Base-by-base conservation (phyloP, 2,797 vertebrate genomes). In the Molossus molossus region DNA sequence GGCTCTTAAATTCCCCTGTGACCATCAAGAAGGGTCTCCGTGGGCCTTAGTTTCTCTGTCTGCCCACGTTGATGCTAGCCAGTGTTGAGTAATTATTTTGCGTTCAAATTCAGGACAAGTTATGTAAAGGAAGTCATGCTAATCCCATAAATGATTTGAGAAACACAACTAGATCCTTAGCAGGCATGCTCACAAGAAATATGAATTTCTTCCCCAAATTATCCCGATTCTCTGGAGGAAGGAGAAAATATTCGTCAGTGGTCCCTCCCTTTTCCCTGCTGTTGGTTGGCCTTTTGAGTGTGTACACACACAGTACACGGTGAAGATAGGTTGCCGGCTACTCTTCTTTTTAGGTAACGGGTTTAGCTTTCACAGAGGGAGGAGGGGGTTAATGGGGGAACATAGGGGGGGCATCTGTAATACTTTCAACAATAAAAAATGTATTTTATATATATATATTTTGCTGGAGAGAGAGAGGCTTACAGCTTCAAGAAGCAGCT, bases 251-350 rank as follows among this genome's bases (percentile, higher is more conserved):
- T 5, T 25, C 2, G 21, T 33, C 21, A 7, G 6, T 3, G 6
- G 50, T 60, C 2, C 21, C 37, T 17, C 45, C n/a, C 40, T 17
- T 70, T 2, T 6, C n/a, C 7, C n/a, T 11, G 33, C 45, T 14
- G 55, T 33, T 2, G 15, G 4, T 18, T 27, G 4, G 10, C 60
- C 58, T 65, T 48, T 20, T 0, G 25, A 3, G 64, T 48, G 18
- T 11, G 12, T 50, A 17, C 7, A 0, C 27, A 2, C 3, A 0
- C 3, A 2, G 4, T 20, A 7, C 20, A 5, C 1, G n/a, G 48
- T n/a, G 40, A n/a, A 9, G 33, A 5, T 0, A 3, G 3, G 6
- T 15, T 20, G 5, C 50, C 21, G 45, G 69, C 75, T 25, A 1
- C 45, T 90, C 23, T 81, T 80, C 18, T 0, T 55, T 55, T 57